Evolutionary conservation across 2,888 invertebrate genomes (phyloP), one percentile per base, ranked within the genome.

Genomic region (Endomychus coccineus): DNA sequence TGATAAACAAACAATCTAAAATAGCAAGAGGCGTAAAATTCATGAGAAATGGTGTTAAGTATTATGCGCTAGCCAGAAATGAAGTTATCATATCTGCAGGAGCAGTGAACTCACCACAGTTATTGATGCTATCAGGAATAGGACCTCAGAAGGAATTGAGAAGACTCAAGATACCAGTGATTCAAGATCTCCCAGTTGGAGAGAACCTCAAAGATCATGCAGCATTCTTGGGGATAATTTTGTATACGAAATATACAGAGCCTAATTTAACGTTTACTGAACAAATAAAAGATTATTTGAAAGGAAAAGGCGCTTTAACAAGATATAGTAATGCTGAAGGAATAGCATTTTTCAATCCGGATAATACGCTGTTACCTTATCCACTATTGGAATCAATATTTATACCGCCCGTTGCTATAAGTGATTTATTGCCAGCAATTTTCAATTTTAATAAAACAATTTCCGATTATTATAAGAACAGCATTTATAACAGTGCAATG

Each of bases 61-160:
- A 77, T 51, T 68, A 74, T 0, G 78, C 80, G 1, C 68, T 73
- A 35, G 87, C 86, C 0, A 73, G 73, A 31, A 81, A 82, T 49
- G 87, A 87, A 60, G 75, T 92, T 0, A 83, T 91, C 28, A 58
- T 92, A 21, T 80, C 87, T n/a, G 89, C 87, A 0, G 91, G 92
- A 0, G 79, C 90, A 1, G 83, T 92, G 19, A 90, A 90, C 85
- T 91, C 55, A 6, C 56, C 57, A 1, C 54, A 54, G 35, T 28
- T 58, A 2, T 33, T 58, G 7, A 52, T 55, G 54, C 30, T 56
- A 4, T 56, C 54, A 12, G 58, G 56, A 11, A 42, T 58, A n/a
- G 58, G 58, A 2, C 56, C 56, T 1, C 27, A 39, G 25, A 30
- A 43, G 2, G 47, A 54, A 15, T 32, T 58, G 11, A 15, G 39